These are phyloP conservation scores for Anorthoa munda DNA, from an alignment of 2,888 invertebrate species.

Conservation along the genomic window DNA sequence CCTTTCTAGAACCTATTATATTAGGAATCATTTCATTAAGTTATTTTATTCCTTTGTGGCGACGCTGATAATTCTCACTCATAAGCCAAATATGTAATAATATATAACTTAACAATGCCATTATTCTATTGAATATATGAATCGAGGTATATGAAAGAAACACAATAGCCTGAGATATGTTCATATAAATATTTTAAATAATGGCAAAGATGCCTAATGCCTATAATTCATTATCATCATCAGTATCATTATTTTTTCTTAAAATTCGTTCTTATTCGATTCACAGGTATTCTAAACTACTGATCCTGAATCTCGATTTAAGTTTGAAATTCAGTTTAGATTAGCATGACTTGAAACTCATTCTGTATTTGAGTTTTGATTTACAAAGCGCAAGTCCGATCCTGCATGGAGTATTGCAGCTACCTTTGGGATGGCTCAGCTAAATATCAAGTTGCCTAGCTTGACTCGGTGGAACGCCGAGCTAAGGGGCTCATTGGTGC, in stretches of 20 bases:
- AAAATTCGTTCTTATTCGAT: not conserved
- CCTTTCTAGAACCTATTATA: not conserved
- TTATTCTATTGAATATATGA: conserved; percentile 46
- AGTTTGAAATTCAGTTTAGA: not conserved
- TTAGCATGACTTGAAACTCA: not conserved
- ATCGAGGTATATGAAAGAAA: conserved; percentile 8
- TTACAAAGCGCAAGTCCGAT: not conserved
- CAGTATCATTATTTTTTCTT: not conserved
- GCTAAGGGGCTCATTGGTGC: too few relatives aligned
- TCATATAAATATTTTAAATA: conserved; percentile 42
- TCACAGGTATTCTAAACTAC: not conserved
- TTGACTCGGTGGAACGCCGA: too few relatives aligned
- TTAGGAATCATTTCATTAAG: not conserved
- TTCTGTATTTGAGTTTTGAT: not conserved
- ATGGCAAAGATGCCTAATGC: not conserved
- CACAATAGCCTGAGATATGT: conserved; percentile 36
- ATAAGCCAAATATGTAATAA: conserved; percentile 24
- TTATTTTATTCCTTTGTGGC: not conserved
- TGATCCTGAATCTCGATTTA: not conserved
- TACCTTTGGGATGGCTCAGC: too few relatives aligned
- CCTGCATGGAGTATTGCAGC: too few relatives aligned
- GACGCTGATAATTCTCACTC: conserved; percentile 5
- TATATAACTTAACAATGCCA: conserved; percentile 41
- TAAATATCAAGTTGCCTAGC: too few relatives aligned
- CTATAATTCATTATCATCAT: not conserved